Evolutionary conservation across 2,797 vertebrate species (phyloP), one percentile per base, ranked within the genome.

Genomic region (Sebastes diploproa): DNA sequence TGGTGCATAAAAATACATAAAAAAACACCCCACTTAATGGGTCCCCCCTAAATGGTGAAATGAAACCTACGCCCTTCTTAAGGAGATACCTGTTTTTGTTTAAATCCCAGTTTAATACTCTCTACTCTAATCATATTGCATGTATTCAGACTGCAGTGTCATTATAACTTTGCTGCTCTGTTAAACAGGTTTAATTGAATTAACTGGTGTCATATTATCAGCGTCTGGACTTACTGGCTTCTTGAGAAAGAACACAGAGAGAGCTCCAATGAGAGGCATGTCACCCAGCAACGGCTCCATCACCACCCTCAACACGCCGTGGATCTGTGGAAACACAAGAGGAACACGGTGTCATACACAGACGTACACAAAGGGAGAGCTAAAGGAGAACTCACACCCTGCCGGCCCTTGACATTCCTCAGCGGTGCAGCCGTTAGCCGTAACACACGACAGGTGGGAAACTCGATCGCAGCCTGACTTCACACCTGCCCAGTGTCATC

Each of bases 171-270:
- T 42, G 38, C 38, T 42, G 38, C 38, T 42, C 55, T 23, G 3
- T 32, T 56, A 11, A 64, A 64, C 42, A 11, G 50, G 2, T 71
- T 62, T 60, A 62, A 81, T 29, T 20, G n/a, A 56, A 54, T 29
- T 63, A 59, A 56, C 75, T 5, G 5, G 56, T 54, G n/a, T 64
- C 23, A 14, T n/a, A 22, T 62, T 46, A 29, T 77, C 10, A 20
- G 58, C 5, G 1, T 58, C 4, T 55, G 27, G 55, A 96, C 98
- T 98, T 92, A 99, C 98, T 58, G 98, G 98, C 82, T 98, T 99
- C 93, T 98, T 97, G 82, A 99, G 96, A 92, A 99, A 99, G 94
- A 98, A 99, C 79, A 99, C n/a, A 2, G 98, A 98, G 61, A 99
- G 80, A 4, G 98, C 98, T 92, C 98, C 98, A 60, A 99, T 93